Conservation (phyloP, 2,888 invertebrate species). For the Acleris literana region DNA sequence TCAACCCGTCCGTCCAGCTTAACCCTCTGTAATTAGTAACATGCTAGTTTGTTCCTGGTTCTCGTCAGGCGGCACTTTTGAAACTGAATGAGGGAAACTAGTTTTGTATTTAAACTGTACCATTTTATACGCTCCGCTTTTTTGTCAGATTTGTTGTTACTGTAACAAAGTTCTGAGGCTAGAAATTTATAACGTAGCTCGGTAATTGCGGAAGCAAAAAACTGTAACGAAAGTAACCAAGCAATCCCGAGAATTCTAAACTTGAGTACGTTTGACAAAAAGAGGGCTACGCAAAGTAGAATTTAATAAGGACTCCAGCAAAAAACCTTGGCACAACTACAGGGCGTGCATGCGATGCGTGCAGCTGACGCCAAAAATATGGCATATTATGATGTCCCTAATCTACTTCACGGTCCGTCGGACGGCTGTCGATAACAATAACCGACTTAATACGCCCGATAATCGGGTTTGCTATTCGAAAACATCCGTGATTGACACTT, state of each 20-base stretch:
- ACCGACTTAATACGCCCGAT: conserved; percentile 81
- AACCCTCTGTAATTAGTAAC: conserved; percentile 70
- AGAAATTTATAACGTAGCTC: background rate
- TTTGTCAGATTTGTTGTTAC: background rate
- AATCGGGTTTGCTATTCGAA: conserved; percentile 82
- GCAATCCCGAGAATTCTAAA: conserved; percentile 39
- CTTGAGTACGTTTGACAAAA: conserved; percentile 24
- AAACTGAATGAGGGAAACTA: conserved; percentile 49
- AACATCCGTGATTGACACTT: conserved; percentile 82
- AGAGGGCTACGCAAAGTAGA: conserved; percentile 43
- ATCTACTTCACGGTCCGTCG: conserved; percentile 78
- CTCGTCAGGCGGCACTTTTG: conserved; percentile 42
- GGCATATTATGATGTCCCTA: conserved; percentile 81
- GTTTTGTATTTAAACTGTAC: background rate
- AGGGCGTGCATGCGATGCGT: conserved; percentile 67
- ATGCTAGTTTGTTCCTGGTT: conserved; percentile 46
- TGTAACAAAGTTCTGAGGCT: background rate
- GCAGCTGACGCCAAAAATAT: conserved; percentile 81
- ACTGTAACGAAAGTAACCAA: background rate
- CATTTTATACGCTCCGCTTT: background rate
- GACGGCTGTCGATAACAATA: conserved; percentile 80
- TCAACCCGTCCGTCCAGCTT: conserved; percentile 60
- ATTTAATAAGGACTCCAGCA: conserved; percentile 58
- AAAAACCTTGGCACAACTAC: conserved; percentile 51
- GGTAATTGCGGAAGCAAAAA: conserved; percentile 2